phyloP scores from a whole-genome alignment of 2,113 vertebrate genomes.

The Suncus etruscus region DNA sequence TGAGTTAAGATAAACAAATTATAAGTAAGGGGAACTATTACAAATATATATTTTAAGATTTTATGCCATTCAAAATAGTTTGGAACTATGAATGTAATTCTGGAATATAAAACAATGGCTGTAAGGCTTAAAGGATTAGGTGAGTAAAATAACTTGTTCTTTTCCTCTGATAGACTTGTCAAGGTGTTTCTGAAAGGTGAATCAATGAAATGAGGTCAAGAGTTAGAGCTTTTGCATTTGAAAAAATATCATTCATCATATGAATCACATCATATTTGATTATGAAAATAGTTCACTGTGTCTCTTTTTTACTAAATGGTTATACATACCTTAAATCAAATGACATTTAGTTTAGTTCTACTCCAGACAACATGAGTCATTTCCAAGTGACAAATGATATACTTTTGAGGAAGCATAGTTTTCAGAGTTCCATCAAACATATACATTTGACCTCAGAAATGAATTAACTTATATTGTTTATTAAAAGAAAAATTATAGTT shows the following conservation, averaged over 20 bases:
- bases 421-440: conserved; percentile 56
- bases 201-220: not conserved
- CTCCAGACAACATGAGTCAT: conserved; percentile 46
- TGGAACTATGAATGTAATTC: not conserved
- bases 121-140: not conserved
- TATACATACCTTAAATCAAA: conserved; percentile 49
- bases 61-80: conserved; percentile 30
- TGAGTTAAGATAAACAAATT: not conserved
- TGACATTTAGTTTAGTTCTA: conserved; percentile 52
- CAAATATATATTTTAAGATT: conserved; percentile 1
- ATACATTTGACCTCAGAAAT: conserved; percentile 19
- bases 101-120: not conserved
- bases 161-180: not conserved
- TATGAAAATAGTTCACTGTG: conserved; percentile 48
- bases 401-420: conserved; percentile 19
- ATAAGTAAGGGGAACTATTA: not conserved
- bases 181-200: not conserved
- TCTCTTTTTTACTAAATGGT: conserved; percentile 37
- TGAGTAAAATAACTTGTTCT: not conserved
- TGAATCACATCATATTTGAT: conserved; percentile 30
- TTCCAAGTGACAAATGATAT: conserved; percentile 35
- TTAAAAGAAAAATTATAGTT: not conserved
- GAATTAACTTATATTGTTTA: conserved; percentile 22
- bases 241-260: not conserved
- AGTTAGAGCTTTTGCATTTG: not conserved